Base-by-base conservation (phyloP, 2,888 invertebrate species). In the Argyresthia goedartella region DNA sequence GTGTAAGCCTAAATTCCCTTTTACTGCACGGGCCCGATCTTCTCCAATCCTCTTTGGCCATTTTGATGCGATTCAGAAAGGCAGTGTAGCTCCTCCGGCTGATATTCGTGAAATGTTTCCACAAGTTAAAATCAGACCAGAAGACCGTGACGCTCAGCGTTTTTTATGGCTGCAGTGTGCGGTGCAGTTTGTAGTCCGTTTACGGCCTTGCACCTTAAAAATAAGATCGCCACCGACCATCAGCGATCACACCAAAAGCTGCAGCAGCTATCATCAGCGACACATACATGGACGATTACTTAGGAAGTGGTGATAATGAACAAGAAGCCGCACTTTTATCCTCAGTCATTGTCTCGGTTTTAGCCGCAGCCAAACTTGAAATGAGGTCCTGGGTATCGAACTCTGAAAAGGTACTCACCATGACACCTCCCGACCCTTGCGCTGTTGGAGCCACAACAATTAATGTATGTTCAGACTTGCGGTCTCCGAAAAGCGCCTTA, bases 11-110 rank as follows among this genome's bases (percentile, higher is more conserved):
- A 1, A 63, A 67, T 39, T 55, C 59, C 8, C 43, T n/a, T 57
- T 43, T 75, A 7, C 13, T 69, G 4, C 60, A 59, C 25, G 69
- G 68, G 3, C 69, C 70, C 0, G 66, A 69, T 39, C 49, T 66
- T 1, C 53, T 69, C 1, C 56, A 58, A 10, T 57, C 67, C 8
- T 52, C 73, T 35, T 16, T 61, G 1, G 62, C 62, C 2, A 60
- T 55, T 9, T 14, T 53, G 7, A 10, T 51, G 0, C 35, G 52
- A 1, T 55, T 55, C 14, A 35, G 55, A 11, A 53, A 16, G 47
- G 48, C 0, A 10, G 13, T 1, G 16, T 50, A 7, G 55, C 52
- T n/a, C 9, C 51, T 9, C 25, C 51, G 7, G 54, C 54, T 6
- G 54, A 54, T 14, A 54, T 54, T 10, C 13, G 10, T 2, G 55